Percentiles rank a stretch among this genome's conserved stretches.
Evolutionary conservation across 2,797 vertebrate genomes (phyloP).

Genomic region (Pangasius macronema): DNA sequence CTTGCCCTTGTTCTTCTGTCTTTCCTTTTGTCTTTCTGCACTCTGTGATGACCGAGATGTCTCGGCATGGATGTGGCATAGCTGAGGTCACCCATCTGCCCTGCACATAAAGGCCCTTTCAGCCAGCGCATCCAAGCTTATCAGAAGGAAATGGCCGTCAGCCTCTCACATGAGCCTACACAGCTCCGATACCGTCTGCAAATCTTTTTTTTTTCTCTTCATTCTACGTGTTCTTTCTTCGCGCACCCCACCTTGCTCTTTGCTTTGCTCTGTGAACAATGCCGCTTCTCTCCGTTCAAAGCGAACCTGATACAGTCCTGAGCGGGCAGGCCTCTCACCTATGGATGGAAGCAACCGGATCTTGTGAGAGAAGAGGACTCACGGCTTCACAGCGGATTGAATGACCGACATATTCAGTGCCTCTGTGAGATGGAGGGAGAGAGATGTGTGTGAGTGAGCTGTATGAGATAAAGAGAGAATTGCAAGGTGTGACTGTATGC

Average conservation of each 20-base stretch:
- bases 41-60: conserved; percentile 40
- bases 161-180: conserved; percentile 46
- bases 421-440: conserved; percentile 24
- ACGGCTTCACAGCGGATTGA: conserved; percentile 71
- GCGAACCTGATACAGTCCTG: conserved; percentile 42
- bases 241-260: conserved; percentile 24
- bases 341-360: conserved; percentile 63
- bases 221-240: conserved; percentile 37
- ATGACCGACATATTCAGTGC: conserved; percentile 63
- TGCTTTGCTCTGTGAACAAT: conserved; percentile 47
- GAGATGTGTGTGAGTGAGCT: conserved; percentile 28
- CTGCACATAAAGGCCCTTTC: conserved; percentile 42
- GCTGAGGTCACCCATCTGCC: conserved; percentile 40
- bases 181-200: conserved; percentile 35
- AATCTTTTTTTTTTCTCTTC: conserved; percentile 29
- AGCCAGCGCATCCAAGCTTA: conserved; percentile 33
- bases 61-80: conserved; percentile 26
- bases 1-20: background rate
- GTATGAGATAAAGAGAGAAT: conserved; percentile 35
- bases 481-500: conserved; percentile 40
- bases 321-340: conserved; percentile 37
- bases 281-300: conserved; percentile 50
- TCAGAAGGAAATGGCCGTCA: conserved; percentile 40
- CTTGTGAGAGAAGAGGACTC: conserved; percentile 71
- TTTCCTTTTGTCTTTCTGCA: conserved; percentile 34